These are phyloP conservation scores for Leucania comma DNA, from an alignment of 2,888 invertebrate species.

Conservation along the genomic window DNA sequence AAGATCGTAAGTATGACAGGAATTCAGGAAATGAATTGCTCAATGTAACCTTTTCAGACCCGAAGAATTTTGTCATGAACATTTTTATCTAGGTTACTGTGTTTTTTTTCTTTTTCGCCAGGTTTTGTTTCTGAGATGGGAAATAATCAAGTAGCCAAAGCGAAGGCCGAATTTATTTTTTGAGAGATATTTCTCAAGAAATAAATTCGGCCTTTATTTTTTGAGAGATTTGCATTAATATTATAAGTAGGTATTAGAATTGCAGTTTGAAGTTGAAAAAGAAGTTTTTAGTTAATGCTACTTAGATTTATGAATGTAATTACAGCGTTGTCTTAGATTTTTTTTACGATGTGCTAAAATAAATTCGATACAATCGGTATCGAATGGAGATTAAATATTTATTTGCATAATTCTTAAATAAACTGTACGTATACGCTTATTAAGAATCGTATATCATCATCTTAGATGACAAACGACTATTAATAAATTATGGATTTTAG, in stretches of 20 bases:
- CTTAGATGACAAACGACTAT: neutral
- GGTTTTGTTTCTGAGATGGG: no score
- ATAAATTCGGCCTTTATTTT: no score
- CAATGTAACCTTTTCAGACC: no score
- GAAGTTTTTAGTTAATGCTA: neutral
- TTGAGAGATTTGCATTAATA: no score
- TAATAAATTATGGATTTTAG: constrained; percentile 8
- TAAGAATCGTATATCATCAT: constrained; percentile 18
- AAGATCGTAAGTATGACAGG: no score
- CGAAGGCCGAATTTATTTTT: no score
- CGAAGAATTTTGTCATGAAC: neutral
- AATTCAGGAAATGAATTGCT: no score
- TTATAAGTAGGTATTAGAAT: no score
- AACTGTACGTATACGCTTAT: constrained; percentile 12
- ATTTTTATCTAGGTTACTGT: neutral
- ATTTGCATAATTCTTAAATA: constrained; percentile 41
- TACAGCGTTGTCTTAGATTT: neutral
- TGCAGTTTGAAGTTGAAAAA: neutral
- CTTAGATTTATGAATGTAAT: neutral
- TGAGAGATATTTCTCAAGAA: no score
- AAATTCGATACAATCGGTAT: constrained; percentile 6
- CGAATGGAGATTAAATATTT: constrained; percentile 20
- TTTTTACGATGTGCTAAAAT: neutral
- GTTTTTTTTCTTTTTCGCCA: neutral
- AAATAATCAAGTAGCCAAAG: no score